Evolutionary conservation across 2,797 vertebrate species (phyloP).

Genomic region (Chelon labrosus): DNA sequence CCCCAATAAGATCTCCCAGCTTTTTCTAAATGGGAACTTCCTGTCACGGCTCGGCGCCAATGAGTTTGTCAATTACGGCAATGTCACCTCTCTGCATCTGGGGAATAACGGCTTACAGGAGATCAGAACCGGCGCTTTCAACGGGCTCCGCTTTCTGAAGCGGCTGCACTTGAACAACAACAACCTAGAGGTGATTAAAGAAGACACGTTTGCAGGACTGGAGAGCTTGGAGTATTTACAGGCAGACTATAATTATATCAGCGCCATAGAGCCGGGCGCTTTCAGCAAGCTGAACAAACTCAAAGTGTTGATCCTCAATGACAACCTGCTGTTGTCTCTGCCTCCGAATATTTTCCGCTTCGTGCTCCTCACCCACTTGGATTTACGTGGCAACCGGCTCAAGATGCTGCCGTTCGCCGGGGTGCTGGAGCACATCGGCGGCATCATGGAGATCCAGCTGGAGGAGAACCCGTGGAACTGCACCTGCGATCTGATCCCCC

Average conservation of each 20-base stretch:
- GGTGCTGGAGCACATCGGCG: slow-evolving; percentile 96
- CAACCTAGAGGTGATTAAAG: slow-evolving; percentile 94
- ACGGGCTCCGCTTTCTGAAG: slow-evolving; percentile 93
- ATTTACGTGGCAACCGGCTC: slow-evolving; percentile 95
- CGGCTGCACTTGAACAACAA: slow-evolving; percentile 98
- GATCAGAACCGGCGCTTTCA: slow-evolving; percentile 93
- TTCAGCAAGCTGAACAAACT: slow-evolving; percentile 97
- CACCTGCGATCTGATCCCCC: slow-evolving; percentile 95
- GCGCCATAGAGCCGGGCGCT: slow-evolving; percentile 92
- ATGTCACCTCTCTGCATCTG: slow-evolving; percentile 95
- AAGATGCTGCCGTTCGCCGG: slow-evolving; percentile 96
- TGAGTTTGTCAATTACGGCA: slow-evolving; percentile 96
- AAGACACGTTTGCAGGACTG: slow-evolving; percentile 94
- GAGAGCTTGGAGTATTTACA: slow-evolving; percentile 98
- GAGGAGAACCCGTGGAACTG: slow-evolving; percentile 99
- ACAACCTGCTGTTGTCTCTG: slow-evolving; percentile 95
- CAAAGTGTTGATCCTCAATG: slow-evolving; percentile 97
- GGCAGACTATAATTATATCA: slow-evolving; percentile 98
- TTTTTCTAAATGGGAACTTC: slow-evolving; percentile 97
- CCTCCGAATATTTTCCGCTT: slow-evolving; percentile 98
- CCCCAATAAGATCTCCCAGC: slow-evolving; percentile 94
- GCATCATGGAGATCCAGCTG: slow-evolving; percentile 99
- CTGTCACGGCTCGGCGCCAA: slow-evolving; percentile 92
- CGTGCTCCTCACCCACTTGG: slow-evolving; percentile 96
- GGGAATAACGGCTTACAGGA: slow-evolving; percentile 98